Percentiles rank a stretch among this genome's conserved stretches.
These are phyloP conservation scores for Heliconius sara DNA, from an alignment of 2,888 invertebrate species.

Conservation along the genomic window DNA sequence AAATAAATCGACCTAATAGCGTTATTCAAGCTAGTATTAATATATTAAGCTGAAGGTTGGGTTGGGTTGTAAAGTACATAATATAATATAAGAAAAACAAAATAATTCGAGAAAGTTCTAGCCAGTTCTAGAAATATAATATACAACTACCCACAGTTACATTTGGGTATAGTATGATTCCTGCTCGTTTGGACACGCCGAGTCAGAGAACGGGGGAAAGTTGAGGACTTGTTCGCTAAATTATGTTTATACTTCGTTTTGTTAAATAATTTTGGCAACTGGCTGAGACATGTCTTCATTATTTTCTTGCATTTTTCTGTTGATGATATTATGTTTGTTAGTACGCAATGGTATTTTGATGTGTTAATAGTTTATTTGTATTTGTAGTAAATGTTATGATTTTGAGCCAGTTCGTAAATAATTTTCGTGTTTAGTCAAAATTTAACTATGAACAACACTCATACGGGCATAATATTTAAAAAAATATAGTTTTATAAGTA, in stretches of 20 bases:
- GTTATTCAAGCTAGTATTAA: slow-evolving; percentile 20
- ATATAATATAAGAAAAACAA: slow-evolving; percentile 20
- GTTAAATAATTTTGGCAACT: slow-evolving; percentile 74
- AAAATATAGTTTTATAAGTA: no score
- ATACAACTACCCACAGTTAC: slow-evolving; percentile 51
- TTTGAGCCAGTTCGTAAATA: background rate
- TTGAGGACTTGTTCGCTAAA: slow-evolving; percentile 68
- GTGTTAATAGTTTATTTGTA: background rate
- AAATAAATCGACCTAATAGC: slow-evolving; percentile 23
- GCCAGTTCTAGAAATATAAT: slow-evolving; percentile 29
- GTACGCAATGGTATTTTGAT: slow-evolving; percentile 3
- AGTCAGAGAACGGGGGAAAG: slow-evolving; percentile 71
- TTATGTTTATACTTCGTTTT: slow-evolving; percentile 74
- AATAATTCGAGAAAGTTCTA: slow-evolving; percentile 25
- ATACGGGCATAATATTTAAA: no score
- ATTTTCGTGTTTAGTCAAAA: background rate
- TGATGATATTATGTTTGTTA: slow-evolving; percentile 39
- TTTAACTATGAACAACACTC: background rate
- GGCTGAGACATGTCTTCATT: slow-evolving; percentile 74
- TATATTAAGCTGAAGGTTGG: slow-evolving; percentile 19
- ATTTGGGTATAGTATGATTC: slow-evolving; percentile 80
- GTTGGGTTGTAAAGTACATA: background rate
- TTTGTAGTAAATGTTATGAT: background rate
- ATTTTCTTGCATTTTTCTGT: slow-evolving; percentile 79
- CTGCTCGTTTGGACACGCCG: slow-evolving; percentile 69